These are phyloP conservation scores for Tolypeutes matacus DNA, from an alignment of 2,797 vertebrate genomes.

Conservation along the genomic window DNA sequence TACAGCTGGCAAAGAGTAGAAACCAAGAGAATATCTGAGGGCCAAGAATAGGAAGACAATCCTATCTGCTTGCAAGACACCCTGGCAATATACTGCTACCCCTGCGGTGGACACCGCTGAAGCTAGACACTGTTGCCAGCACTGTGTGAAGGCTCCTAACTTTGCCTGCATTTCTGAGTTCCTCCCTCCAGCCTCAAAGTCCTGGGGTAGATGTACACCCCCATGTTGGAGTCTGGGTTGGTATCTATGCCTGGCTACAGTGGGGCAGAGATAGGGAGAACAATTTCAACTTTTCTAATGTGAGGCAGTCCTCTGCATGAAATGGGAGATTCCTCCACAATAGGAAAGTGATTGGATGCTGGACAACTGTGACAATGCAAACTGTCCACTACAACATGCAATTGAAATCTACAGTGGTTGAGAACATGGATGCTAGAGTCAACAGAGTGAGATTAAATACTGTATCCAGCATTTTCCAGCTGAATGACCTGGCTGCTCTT, in stretches of 20 bases:
- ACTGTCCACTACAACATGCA: not conserved
- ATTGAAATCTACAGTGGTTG: not conserved
- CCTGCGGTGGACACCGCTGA: not conserved
- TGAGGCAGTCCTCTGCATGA: not conserved
- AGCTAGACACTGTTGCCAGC: not conserved
- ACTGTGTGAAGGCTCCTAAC: not conserved
- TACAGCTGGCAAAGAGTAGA: not conserved
- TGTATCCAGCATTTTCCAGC: not conserved
- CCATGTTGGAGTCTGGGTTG: not conserved
- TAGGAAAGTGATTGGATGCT: not conserved
- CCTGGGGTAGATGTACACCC: not conserved
- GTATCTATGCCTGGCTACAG: not conserved
- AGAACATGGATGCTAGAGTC: not conserved
- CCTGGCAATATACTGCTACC: not conserved
- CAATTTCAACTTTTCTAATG: conserved; percentile 1
- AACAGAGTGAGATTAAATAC: not conserved
- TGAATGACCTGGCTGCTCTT: not conserved
- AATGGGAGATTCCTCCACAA: not conserved
- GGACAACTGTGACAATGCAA: not conserved
- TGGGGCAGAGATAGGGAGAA: not conserved
- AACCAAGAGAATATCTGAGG: not conserved
- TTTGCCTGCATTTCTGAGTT: not conserved
- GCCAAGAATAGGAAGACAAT: not conserved
- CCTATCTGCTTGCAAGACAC: not conserved
- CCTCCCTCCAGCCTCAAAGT: not conserved